phyloP scores from a whole-genome alignment of 2,888 invertebrate species.

The Xestobium rufovillosum region DNA sequence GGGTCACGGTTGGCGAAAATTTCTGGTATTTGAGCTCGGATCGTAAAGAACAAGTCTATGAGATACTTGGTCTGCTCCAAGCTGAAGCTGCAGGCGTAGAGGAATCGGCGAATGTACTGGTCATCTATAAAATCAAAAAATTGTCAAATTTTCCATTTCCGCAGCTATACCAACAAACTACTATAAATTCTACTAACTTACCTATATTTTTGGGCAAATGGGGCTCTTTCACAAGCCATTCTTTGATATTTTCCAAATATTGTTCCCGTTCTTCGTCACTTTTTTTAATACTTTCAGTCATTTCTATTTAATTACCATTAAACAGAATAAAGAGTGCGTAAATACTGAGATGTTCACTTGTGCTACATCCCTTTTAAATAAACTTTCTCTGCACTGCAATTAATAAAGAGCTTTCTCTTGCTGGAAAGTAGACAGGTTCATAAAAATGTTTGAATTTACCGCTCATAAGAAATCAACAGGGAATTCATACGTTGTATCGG shows the following conservation, averaged over 20 bases:
- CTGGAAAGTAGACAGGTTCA: too few species aligned
- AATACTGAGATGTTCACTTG: too few species aligned
- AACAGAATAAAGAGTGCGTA: too few species aligned
- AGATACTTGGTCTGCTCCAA: constrained; percentile 50
- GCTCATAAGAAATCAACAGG: too few species aligned
- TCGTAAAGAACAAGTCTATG: constrained; percentile 46
- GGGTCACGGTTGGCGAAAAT: constrained; percentile 56
- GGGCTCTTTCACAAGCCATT: constrained; percentile 56
- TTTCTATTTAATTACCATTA: too few species aligned
- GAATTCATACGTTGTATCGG: too few species aligned
- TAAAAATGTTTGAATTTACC: too few species aligned
- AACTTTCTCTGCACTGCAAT: too few species aligned
- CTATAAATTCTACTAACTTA: too few species aligned
- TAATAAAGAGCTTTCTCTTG: too few species aligned
- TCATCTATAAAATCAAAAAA: constrained; percentile 46
- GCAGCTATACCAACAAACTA: not conserved
- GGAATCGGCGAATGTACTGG: constrained; percentile 49
- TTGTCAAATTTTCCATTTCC: not conserved
- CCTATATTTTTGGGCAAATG: constrained; percentile 62
- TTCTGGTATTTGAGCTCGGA: constrained; percentile 53
- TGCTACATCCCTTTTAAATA: too few species aligned
- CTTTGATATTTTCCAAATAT: constrained; percentile 46
- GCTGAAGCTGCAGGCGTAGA: constrained; percentile 49
- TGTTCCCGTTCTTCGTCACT: constrained; percentile 34
- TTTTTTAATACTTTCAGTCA: not conserved